Evolutionary conservation across 1,140 invertebrate species (phyloP), one percentile per base, ranked within the genome.

Genomic region (Aphaenogaster floridana): DNA sequence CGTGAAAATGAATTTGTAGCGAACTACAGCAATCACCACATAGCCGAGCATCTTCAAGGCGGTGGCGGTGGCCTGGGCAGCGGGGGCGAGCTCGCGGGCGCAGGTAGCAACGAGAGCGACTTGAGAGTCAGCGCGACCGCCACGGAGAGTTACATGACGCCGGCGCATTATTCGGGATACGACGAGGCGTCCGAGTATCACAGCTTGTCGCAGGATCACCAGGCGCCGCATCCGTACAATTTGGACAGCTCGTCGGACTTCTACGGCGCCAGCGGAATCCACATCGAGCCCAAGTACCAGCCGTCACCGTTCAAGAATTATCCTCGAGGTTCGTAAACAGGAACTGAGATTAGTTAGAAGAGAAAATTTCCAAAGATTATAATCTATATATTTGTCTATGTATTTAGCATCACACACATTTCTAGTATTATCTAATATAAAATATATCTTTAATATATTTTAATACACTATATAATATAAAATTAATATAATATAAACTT

Each of bases 211-310:
- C 94, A 95, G 81, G 94, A 95, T 76, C 96, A 97, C 89, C 96
- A 96, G 91, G 95, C 94, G 83, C 94, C 96, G 77, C 95, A 96
- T 91, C 92, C 95, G 59, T 96, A 96, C 89, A 96, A 95, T 87
- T 93, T 97, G 87, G 97, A 98, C 77, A 96, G 96, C 89, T 97
- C 97, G 91, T 97, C 97, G 63, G 97, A 98, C 91, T 98, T 98
- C 91, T 98, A 98, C 88, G 95, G 96, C 89, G 90, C 95, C 68
- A 95, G 94, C 77, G 94, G 94, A 50, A 96, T 97, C 68, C 96
- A 96, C 71, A 95, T 97, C 89, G 97, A 97, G 92, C 96, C 96
- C 86, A 97, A 97, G 91, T 97, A 97, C 93, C 96, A 97, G 91
- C 96, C 96, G 13, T 96, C 96, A 91, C 95, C 96, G 61, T 96